A percentile compares a stretch with the other conserved stretches of the same genome.
Evolutionary conservation across 1,140 invertebrate genomes (phyloP).

Genomic region (Uloborus diversus): DNA sequence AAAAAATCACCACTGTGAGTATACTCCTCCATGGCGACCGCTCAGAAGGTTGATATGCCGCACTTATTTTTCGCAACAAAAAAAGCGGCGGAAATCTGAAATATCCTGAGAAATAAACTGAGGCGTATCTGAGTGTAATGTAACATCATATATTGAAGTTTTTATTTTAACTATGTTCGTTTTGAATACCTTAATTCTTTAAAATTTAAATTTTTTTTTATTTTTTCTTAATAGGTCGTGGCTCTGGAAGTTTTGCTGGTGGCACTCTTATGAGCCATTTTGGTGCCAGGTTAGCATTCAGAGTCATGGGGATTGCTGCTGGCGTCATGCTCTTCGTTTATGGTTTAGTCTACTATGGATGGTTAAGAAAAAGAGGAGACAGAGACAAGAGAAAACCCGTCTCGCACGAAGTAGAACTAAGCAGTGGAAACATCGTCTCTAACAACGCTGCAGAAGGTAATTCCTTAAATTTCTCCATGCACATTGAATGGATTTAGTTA

Average conservation of each 20-base stretch:
- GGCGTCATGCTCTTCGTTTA: constrained; percentile 75
- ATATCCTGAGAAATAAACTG: no score
- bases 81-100: no score
- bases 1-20: no score
- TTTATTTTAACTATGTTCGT: no score
- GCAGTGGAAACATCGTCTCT: background rate
- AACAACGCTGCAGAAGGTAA: background rate
- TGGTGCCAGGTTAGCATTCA: constrained; percentile 77
- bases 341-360: constrained; percentile 72
- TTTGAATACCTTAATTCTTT: no score
- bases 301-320: constrained; percentile 74
- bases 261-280: constrained; percentile 79
- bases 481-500: background rate
- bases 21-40: no score
- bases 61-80: no score
- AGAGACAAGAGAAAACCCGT: background rate
- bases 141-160: no score
- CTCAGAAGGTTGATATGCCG: no score
- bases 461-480: background rate
- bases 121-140: no score
- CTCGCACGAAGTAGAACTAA: constrained; percentile 6
- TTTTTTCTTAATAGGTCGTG: constrained; percentile 72
- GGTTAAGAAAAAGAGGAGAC: background rate
- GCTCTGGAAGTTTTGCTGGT: constrained; percentile 78
- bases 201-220: background rate